These are phyloP conservation scores for Thermophis baileyi DNA, from an alignment of 2,113 vertebrate species.

Conservation along the genomic window DNA sequence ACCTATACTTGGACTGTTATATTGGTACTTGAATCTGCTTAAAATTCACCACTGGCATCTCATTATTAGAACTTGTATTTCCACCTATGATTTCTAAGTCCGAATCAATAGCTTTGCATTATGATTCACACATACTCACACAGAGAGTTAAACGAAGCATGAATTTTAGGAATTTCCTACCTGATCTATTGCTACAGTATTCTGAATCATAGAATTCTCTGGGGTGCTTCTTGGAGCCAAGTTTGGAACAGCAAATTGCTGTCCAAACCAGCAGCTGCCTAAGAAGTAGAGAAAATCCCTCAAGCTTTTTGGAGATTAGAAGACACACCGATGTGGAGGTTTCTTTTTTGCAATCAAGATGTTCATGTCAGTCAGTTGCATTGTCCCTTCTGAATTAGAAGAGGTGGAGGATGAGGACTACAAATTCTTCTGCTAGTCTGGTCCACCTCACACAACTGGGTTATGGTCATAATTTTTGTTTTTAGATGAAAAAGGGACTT, in stretches of 20 bases:
- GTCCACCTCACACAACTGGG: too few species aligned
- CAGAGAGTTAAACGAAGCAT: background rate
- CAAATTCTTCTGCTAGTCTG: background rate
- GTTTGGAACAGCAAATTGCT: conserved; percentile 26
- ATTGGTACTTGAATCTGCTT: background rate
- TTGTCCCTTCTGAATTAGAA: conserved; percentile 23
- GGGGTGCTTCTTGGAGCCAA: conserved; percentile 26
- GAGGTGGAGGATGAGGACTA: conserved; percentile 24
- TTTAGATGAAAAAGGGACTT: too few species aligned
- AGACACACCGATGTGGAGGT: conserved; percentile 4
- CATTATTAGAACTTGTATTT: background rate
- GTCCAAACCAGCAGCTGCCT: conserved; percentile 22
- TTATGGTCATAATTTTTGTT: too few species aligned
- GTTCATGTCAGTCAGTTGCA: background rate
- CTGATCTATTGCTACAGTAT: conserved; percentile 12
- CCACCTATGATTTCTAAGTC: background rate
- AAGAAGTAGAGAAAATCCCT: conserved; percentile 14
- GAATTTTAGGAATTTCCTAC: conserved; percentile 17
- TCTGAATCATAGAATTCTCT: background rate
- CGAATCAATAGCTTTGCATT: background rate
- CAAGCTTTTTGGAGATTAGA: conserved; percentile 13
- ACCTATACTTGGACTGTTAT: background rate
- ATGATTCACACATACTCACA: background rate
- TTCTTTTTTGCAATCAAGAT: background rate
- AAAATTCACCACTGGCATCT: background rate